These are phyloP conservation scores for Chironomus tentans DNA, from an alignment of 2,888 invertebrate species.

Conservation along the genomic window DNA sequence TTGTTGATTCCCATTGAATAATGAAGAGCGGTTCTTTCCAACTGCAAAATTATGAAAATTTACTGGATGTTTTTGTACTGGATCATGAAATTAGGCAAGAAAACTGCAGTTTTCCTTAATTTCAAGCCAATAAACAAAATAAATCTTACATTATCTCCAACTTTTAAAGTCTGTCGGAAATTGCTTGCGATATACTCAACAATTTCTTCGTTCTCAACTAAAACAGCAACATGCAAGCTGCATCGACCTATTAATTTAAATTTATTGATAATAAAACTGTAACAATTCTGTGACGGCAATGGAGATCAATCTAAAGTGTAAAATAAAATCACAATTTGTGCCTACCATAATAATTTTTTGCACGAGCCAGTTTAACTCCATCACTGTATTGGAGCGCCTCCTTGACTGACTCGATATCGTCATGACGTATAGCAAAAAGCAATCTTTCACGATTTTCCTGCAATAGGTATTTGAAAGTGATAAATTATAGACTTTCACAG, in stretches of 20 bases:
- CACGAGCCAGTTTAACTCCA: conserved; percentile 36
- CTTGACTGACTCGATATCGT: conserved; percentile 52
- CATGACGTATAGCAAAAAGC: conserved; percentile 61
- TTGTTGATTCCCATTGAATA: conserved; percentile 85
- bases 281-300: not conserved
- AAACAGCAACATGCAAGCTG: conserved; percentile 76
- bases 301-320: not conserved
- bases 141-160: conserved; percentile 81
- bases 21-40: conserved; percentile 80
- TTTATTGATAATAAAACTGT: not conserved
- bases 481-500: not conserved
- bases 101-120: too few species aligned
- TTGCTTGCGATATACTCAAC: conserved; percentile 65
- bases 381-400: conserved; percentile 43
- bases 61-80: not conserved
- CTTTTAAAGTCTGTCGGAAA: conserved; percentile 61
- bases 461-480: conserved; percentile 26
- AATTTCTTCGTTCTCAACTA: conserved; percentile 72
- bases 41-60: conserved; percentile 43
- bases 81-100: not conserved
- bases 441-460: conserved; percentile 70
- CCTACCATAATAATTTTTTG: conserved; percentile 42
- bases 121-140: not conserved
- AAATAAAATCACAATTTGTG: not conserved
- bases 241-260: conserved; percentile 49